These are phyloP conservation scores for Neoscelio sp. DNA, from an alignment of 2,888 invertebrate genomes.

Conservation along the genomic window DNA sequence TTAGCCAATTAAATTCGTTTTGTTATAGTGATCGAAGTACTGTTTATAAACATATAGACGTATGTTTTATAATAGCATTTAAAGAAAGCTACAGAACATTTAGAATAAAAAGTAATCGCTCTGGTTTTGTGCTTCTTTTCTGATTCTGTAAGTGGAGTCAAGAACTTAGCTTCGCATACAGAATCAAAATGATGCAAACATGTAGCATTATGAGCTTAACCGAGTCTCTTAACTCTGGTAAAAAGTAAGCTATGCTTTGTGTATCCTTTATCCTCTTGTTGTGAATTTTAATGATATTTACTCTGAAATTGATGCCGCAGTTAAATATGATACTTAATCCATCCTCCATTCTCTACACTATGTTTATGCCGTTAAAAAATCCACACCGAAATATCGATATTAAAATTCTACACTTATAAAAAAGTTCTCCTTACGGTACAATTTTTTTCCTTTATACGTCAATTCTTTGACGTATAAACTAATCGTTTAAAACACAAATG, in stretches of 20 bases:
- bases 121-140: neutral
- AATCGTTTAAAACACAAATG: too few species aligned
- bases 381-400: too few species aligned
- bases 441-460: too few species aligned
- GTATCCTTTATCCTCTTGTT: conserved; percentile 51
- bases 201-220: conserved; percentile 43
- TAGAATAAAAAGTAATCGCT: conserved; percentile 8
- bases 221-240: conserved; percentile 44
- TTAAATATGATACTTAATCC: conserved; percentile 17
- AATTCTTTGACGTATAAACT: too few species aligned
- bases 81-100: too few species aligned
- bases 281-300: conserved; percentile 59
- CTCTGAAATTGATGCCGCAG: conserved; percentile 34
- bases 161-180: conserved; percentile 17
- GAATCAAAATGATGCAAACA: conserved; percentile 35
- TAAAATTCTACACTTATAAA: too few species aligned
- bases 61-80: neutral
- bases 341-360: neutral
- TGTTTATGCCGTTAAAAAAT: too few species aligned
- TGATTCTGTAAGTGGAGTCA: conserved; percentile 5
- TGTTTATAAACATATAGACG: too few species aligned
- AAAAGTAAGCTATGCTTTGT: conserved; percentile 52
- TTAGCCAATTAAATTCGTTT: too few species aligned
- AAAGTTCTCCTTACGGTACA: too few species aligned
- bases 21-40: too few species aligned